Base-by-base conservation (phyloP, 2,113 vertebrate species). In the Sturnira hondurensis region DNA sequence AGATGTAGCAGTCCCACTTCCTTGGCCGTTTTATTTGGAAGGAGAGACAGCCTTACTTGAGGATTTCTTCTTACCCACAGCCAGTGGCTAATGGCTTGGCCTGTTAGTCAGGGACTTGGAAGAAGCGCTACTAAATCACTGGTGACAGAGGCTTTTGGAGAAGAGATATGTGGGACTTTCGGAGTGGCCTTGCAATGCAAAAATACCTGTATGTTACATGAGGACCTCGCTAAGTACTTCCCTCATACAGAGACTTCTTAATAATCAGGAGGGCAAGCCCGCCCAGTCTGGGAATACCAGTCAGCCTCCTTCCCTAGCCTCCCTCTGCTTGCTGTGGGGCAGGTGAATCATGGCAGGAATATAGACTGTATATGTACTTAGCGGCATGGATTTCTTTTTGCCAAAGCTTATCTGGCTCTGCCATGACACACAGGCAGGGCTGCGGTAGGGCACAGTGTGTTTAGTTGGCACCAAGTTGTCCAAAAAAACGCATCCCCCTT, bases 361-460 rank as follows among this genome's bases (percentile, higher is more conserved):
- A 17, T 13, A 50, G 50, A 36, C 14, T 20, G 45, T 0, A 10
- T 10, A 19, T 15, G 6, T 68, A 12, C 47, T 20, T 19, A 20
- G 12, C 4, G 68, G 2, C 22, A 13, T 36, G 14, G 7, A 12
- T 85, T 50, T 54, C 13, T 45, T 26, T 74, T 63, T 70, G 20
- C 7, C 14, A 81, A 14, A 33, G 6, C 47, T 56, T 45, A 45
- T 50, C 22, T 82, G 50, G 26, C 43, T 82, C 17, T 16, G 10
- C 28, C 24, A 19, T 3, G 63, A 67, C 7, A 11, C 43, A 33
- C 38, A 61, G 2, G 43, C 36, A 47, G 22, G 50, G 19, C 43
- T 0, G 15, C 2, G 19, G 1, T 13, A 61, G 28, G 38, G 11
- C 47, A 58, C 38, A 1, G 13, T 9, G 8, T 81, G 47, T 38